These are phyloP conservation scores for Eupithecia inturbata DNA, from an alignment of 2,888 invertebrate species.

Conservation along the genomic window DNA sequence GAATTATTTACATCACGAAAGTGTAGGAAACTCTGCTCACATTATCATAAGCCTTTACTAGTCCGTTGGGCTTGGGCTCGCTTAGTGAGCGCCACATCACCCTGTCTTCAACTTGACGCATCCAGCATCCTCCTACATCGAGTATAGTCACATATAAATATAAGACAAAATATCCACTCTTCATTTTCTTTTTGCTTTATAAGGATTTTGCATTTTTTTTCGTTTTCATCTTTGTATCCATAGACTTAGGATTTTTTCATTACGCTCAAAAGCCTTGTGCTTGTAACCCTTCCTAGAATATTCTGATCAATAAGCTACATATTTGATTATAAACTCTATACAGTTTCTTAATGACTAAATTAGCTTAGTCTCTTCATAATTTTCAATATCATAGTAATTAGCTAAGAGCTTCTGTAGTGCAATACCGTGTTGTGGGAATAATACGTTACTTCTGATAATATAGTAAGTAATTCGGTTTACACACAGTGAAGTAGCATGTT, in stretches of 20 bases:
- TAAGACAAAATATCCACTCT: too few species aligned
- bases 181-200: too few species aligned
- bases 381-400: constrained; percentile 5
- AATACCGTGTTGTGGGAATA: constrained; percentile 9
- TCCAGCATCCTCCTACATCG: too few species aligned
- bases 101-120: too few species aligned
- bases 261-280: too few species aligned
- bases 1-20: background rate
- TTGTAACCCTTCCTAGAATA: background rate
- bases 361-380: background rate
- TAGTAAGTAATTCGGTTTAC: background rate
- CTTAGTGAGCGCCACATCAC: too few species aligned
- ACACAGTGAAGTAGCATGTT: background rate
- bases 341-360: background rate
- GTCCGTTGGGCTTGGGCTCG: too few species aligned
- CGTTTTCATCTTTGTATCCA: too few species aligned
- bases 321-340: background rate
- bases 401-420: constrained; percentile 8
- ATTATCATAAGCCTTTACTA: too few species aligned
- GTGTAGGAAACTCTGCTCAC: background rate
- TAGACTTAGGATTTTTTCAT: too few species aligned
- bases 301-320: background rate
- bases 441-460: background rate
- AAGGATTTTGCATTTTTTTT: too few species aligned
- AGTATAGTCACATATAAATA: too few species aligned